phyloP scores from a whole-genome alignment of 1,140 invertebrate genomes.

The Bombus difficillimus region DNA sequence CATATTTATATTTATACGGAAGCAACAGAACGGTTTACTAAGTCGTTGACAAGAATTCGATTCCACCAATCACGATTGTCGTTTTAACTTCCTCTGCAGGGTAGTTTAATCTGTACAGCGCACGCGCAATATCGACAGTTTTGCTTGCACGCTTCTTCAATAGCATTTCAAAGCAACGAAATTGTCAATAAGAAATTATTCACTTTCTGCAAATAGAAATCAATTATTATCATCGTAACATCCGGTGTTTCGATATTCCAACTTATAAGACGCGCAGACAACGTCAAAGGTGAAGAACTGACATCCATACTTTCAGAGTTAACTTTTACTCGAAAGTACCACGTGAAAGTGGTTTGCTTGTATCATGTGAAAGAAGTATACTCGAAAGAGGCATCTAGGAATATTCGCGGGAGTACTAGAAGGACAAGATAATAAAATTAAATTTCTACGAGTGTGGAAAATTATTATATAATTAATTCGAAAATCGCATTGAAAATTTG shows the following conservation, averaged over 20 bases:
- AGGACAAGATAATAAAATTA: not conserved
- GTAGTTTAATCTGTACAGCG: not conserved
- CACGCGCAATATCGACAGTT: not conserved
- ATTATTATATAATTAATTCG: not conserved
- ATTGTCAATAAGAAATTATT: not conserved
- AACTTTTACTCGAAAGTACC: not conserved
- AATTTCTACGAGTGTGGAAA: not conserved
- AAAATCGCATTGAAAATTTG: not conserved
- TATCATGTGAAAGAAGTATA: constrained; percentile 1
- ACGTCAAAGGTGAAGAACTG: not conserved
- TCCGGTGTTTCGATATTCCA: not conserved
- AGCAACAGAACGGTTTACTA: not conserved
- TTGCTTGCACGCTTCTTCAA: not conserved
- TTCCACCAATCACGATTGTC: not conserved
- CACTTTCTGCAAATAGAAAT: too few species aligned
- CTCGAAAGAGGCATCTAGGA: not conserved
- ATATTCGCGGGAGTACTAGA: not conserved
- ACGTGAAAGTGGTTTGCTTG: constrained; percentile 1
- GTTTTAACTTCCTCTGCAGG: not conserved
- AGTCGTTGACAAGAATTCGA: not conserved
- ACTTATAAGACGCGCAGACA: not conserved
- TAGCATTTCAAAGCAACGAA: not conserved
- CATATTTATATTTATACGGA: not conserved
- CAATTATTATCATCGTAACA: not conserved
- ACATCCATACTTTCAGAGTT: not conserved